Conservation (phyloP, 2,888 invertebrate species). For the Eupithecia tripunctaria region DNA sequence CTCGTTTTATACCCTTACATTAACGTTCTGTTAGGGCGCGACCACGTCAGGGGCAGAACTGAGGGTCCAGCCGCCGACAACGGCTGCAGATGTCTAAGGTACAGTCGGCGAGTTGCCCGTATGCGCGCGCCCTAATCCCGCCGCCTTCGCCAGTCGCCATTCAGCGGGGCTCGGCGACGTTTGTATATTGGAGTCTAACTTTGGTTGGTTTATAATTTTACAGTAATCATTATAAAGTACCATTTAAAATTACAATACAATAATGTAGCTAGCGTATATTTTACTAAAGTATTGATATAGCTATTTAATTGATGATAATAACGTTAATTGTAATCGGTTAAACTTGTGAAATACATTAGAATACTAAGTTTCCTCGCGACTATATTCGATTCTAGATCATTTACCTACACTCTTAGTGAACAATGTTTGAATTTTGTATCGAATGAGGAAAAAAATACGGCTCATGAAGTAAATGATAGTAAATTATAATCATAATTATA, state of each 20-base stretch:
- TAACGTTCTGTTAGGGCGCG: constrained; percentile 55
- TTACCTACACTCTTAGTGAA: constrained; percentile 29
- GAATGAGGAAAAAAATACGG: constrained; percentile 20
- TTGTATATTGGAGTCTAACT: constrained; percentile 65
- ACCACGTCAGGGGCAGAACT: not conserved
- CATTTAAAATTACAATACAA: constrained; percentile 52
- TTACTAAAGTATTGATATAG: constrained; percentile 61
- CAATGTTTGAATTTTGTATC: constrained; percentile 35
- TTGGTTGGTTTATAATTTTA: constrained; percentile 62
- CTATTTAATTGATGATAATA: constrained; percentile 50
- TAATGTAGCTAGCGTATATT: constrained; percentile 66
- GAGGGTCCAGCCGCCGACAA: not conserved
- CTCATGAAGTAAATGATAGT: not conserved
- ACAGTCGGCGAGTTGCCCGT: not conserved
- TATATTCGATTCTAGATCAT: constrained; percentile 40
- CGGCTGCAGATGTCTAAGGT: not conserved
- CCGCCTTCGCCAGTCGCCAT: constrained; percentile 26
- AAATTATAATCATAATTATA: not conserved
- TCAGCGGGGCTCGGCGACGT: constrained; percentile 49
- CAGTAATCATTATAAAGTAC: constrained; percentile 46
- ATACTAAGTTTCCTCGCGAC: constrained; percentile 44
- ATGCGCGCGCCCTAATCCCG: constrained; percentile 42
- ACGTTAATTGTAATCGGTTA: constrained; percentile 39
- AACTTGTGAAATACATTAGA: constrained; percentile 41
- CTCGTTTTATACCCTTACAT: constrained; percentile 78